Conservation (phyloP, 2,888 invertebrate species). For the Cantharis rufa region DNA sequence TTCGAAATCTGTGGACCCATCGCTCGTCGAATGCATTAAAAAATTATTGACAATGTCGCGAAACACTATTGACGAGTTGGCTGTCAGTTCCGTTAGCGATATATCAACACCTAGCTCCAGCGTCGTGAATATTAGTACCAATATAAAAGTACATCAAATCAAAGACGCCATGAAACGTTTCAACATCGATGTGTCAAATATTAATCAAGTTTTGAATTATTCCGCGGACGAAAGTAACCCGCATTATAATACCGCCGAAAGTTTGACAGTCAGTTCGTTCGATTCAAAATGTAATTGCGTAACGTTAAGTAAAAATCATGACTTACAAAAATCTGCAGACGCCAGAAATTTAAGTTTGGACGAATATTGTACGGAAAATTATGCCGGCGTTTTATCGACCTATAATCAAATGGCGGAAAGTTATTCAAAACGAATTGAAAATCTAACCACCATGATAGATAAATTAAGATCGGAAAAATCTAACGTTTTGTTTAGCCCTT, state of each 20-base stretch:
- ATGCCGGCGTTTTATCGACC: constrained; percentile 32
- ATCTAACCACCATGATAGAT: constrained; percentile 61
- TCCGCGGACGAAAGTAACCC: constrained; percentile 28
- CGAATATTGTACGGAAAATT: constrained; percentile 17
- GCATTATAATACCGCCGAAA: constrained; percentile 26
- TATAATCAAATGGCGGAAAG: constrained; percentile 61
- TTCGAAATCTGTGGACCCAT: constrained; percentile 43
- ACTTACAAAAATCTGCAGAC: background rate
- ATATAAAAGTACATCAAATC: constrained; percentile 41
- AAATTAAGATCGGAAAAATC: constrained; percentile 63
- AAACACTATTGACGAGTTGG: constrained; percentile 56
- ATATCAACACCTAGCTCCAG: constrained; percentile 58
- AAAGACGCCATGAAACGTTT: constrained; percentile 37
- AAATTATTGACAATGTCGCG: constrained; percentile 60
- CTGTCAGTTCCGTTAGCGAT: constrained; percentile 55
- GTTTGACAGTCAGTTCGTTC: constrained; percentile 11
- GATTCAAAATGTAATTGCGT: background rate
- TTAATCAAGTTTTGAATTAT: constrained; percentile 37
- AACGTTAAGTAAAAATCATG: background rate
- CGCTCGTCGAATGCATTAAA: constrained; percentile 56
- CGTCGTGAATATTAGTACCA: constrained; percentile 54
- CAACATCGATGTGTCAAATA: constrained; percentile 39
- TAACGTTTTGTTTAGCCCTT: constrained; percentile 51
- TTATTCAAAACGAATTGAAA: constrained; percentile 62
- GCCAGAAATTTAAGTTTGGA: background rate